Evolutionary conservation across 2,113 vertebrate genomes (phyloP).

Genomic region (Galemys pyrenaicus): DNA sequence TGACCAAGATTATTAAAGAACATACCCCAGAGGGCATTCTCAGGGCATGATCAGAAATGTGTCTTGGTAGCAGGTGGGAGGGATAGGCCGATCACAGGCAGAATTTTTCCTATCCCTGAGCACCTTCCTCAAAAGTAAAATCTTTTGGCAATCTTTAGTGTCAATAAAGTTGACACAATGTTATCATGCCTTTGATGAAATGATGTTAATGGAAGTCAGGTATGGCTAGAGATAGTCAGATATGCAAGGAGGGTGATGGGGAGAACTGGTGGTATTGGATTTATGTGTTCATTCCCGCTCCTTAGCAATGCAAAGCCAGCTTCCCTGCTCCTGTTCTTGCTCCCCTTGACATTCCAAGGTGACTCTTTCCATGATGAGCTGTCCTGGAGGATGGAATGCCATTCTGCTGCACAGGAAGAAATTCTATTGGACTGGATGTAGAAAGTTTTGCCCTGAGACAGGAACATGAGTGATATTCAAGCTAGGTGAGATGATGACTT

Average conservation of each 20-base stretch:
- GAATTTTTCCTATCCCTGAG: not conserved
- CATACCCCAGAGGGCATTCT: not conserved
- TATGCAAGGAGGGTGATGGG: not conserved
- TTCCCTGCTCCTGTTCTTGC: not conserved
- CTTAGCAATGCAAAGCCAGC: not conserved
- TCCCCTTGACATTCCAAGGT: not conserved
- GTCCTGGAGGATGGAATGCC: not conserved
- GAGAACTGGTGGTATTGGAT: not conserved
- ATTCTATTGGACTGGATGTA: not conserved
- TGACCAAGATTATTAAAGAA: not conserved
- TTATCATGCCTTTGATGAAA: not conserved
- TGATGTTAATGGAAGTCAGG: not conserved
- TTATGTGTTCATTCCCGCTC: too few relatives aligned
- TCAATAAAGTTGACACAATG: not conserved
- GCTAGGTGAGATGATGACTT: not conserved
- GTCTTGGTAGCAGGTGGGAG: not conserved
- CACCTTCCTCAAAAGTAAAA: not conserved
- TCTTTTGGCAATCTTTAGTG: not conserved
- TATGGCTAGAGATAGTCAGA: not conserved
- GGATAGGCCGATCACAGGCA: not conserved
- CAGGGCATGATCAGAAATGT: not conserved
- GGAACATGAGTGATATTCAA: not conserved
- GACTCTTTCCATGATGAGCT: not conserved
- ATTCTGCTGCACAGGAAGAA: not conserved
- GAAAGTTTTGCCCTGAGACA: too few relatives aligned